Conservation (phyloP, 2,113 vertebrate species). For the Varanus salvator region DNA sequence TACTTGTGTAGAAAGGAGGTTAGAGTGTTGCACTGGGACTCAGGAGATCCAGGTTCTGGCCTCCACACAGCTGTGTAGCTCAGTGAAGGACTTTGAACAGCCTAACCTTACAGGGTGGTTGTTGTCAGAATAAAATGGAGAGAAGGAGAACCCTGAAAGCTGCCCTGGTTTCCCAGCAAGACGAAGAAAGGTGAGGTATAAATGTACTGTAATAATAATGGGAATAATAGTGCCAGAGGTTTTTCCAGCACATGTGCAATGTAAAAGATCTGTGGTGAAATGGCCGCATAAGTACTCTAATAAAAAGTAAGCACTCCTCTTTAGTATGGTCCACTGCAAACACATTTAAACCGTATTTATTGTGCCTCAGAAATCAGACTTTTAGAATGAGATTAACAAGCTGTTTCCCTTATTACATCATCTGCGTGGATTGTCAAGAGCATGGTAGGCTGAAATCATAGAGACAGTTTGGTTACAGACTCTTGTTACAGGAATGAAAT, state of each 20-base stretch:
- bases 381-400: conserved; percentile 66
- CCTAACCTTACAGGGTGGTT: too few species aligned
- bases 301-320: conserved; percentile 42
- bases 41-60: too few species aligned
- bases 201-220: too few species aligned
- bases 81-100: too few species aligned
- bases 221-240: background rate
- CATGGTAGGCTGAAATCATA: conserved; percentile 49
- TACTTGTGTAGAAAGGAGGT: background rate
- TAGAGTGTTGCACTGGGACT: background rate
- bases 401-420: conserved; percentile 73
- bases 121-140: too few species aligned
- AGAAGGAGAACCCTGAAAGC: too few species aligned
- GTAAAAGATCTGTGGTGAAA: background rate
- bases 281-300: conserved; percentile 25
- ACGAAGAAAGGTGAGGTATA: too few species aligned
- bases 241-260: background rate
- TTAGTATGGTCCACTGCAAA: conserved; percentile 65
- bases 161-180: too few species aligned
- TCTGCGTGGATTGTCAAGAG: conserved; percentile 64
- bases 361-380: conserved; percentile 62
- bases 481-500: conserved; percentile 46
- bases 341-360: conserved; percentile 71
- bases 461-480: conserved; percentile 59
- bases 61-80: too few species aligned